phyloP scores from a whole-genome alignment of 2,113 vertebrate genomes.

The Solea senegalensis region DNA sequence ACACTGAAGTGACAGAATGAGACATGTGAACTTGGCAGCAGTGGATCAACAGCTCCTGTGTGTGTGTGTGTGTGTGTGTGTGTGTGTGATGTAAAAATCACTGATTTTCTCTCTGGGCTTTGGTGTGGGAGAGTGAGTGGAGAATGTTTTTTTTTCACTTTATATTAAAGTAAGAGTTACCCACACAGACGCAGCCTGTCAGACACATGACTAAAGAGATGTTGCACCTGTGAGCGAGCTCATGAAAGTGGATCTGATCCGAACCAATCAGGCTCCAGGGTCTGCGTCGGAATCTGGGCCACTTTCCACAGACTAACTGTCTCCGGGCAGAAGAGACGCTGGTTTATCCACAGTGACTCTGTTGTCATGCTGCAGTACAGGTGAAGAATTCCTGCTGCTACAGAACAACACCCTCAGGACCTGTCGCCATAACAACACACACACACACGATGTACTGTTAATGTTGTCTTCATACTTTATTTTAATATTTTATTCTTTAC shows the following conservation, averaged over 20 bases:
- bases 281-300: slow-evolving; percentile 48
- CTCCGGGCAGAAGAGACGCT: slow-evolving; percentile 58
- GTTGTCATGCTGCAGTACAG: slow-evolving; percentile 46
- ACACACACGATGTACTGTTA: not conserved
- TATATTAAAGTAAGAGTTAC: not conserved
- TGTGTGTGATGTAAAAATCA: no score
- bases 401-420: slow-evolving; percentile 43
- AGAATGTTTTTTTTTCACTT: no score
- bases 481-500: no score
- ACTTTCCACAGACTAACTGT: slow-evolving; percentile 52
- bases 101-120: no score
- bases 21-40: no score
- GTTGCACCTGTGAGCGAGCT: slow-evolving; percentile 43
- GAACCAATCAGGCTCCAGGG: slow-evolving; percentile 50
- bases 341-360: slow-evolving; percentile 41
- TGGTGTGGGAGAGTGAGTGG: no score
- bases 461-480: no score
- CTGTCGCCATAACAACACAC: slow-evolving; percentile 36
- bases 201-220: slow-evolving; percentile 26
- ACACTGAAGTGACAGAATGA: no score
- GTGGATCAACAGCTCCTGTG: no score
- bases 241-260: slow-evolving; percentile 31
- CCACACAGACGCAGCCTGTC: not conserved
- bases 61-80: no score
- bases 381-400: slow-evolving; percentile 52